Conservation (phyloP, 2,797 vertebrate species). For the Eulemur rubriventer region DNA sequence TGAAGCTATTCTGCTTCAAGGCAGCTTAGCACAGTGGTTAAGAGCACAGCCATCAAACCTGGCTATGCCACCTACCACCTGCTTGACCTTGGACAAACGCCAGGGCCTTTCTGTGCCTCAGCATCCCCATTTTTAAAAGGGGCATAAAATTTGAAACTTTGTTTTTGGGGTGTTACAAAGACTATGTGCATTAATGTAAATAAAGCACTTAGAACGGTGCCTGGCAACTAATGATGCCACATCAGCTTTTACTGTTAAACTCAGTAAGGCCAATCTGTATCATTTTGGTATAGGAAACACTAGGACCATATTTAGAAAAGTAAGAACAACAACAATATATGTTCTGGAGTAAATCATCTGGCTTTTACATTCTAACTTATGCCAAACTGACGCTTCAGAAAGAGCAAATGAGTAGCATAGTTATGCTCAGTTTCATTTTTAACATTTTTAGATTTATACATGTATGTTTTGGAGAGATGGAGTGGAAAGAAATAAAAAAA, state of each 20-base stretch:
- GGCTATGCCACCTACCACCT: background rate
- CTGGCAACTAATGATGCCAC: background rate
- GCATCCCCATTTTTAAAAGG: background rate
- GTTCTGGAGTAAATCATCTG: background rate
- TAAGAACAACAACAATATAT: background rate
- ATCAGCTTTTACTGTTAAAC: background rate
- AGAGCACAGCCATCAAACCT: background rate
- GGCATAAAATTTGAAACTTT: background rate
- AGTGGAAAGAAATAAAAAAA: background rate
- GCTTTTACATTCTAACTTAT: background rate
- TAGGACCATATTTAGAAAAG: background rate
- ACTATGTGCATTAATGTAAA: background rate
- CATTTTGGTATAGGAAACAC: background rate
- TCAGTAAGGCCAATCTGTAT: background rate
- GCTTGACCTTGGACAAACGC: background rate
- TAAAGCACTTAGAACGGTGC: background rate
- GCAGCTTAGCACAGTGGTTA: background rate
- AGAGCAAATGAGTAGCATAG: background rate
- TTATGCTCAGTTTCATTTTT: background rate
- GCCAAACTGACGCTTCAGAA: background rate
- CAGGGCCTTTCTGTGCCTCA: background rate
- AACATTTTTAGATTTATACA: background rate
- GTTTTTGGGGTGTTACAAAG: background rate
- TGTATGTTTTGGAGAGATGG: background rate
- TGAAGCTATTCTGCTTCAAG: background rate